Base-by-base conservation (phyloP, 2,113 vertebrate species). In the Hirundichthys speculiger region DNA sequence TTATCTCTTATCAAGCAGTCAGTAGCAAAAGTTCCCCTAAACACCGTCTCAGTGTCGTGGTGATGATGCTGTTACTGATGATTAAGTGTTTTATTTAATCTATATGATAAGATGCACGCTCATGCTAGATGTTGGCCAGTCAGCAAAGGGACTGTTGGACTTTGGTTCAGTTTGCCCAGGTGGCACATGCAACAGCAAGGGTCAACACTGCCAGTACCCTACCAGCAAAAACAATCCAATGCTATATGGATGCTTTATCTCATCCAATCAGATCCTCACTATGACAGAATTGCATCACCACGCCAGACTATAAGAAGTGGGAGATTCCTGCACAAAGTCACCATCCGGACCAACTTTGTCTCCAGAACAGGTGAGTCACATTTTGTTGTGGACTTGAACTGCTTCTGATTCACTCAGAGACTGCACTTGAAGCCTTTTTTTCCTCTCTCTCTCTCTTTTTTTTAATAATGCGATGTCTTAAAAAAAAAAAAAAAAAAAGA, bases 301-400 rank as follows among this genome's bases (percentile, higher is more conserved):
- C 0, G 0, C 5, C 1, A 45, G 34, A 46, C 68, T 83, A 88
- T 90, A 92, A 90, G 52, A 88, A 22, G 75, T 2, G 19, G 3
- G 9, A 14, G 20, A 22, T 19, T 34, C 19, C 13, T 1, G 3
- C 16, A 62, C 51, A 11, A 51, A 43, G 67, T 18, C 69, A 87
- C 79, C 88, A 83, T 80, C 83, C n/a, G 55, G 74, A 89, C 84
- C 63, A 51, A 62, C 7, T 62, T 59, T 42, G 74, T 67, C 81
- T 73, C 68, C 59, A 14, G 25, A 52, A 65, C 77, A 88, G 88
- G 91, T 92, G 56, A 86, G 91, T 81, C 7, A 1, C 5, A 1
- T 38, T 30, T 11, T 51, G n/a, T 50, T 39, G 14, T 21, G 21
- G 5, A 41, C 4, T 65, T 24, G 1, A 48, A 60, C 40, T 13